phyloP scores from a whole-genome alignment of 2,797 vertebrate genomes.

The Sparus aurata region DNA sequence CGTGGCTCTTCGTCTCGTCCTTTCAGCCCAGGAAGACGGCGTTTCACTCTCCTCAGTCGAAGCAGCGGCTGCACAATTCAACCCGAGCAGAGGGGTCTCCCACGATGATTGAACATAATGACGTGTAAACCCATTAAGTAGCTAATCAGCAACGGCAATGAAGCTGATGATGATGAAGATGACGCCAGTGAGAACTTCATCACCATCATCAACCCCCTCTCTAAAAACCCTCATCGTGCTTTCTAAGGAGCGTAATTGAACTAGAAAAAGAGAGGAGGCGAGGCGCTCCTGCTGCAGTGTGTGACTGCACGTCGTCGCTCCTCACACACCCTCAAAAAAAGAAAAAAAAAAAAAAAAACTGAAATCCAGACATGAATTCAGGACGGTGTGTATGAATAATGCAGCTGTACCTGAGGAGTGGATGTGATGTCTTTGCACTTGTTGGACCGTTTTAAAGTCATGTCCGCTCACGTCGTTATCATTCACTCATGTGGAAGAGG shows the following conservation, averaged over 20 bases:
- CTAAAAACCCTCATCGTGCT: not conserved
- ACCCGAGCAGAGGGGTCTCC: conserved; percentile 47
- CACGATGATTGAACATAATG: conserved; percentile 78
- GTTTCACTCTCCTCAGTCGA: not conserved
- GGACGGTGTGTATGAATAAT: conserved; percentile 45
- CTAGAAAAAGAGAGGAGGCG: not conserved
- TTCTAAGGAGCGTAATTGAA: conserved; percentile 33
- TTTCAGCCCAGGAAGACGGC: conserved; percentile 3
- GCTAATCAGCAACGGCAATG: conserved; percentile 75
- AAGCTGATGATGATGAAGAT: conserved; percentile 70
- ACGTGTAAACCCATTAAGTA: conserved; percentile 75
- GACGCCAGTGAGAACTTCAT: conserved; percentile 49
- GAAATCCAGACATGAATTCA: not conserved
- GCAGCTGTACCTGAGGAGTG: not conserved
- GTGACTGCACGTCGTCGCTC: not conserved
- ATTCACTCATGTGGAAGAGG: not conserved
- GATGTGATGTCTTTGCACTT: conserved; percentile 15
- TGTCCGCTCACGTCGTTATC: not conserved
- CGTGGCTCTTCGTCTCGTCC: conserved; percentile 27
- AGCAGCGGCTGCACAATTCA: conserved; percentile 53
- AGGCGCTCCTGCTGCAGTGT: conserved; percentile 28
- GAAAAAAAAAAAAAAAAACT: not conserved
- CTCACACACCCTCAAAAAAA: not conserved
- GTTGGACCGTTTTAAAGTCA: conserved; percentile 6
- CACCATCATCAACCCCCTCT: conserved; percentile 31